Conservation (phyloP, 2,888 invertebrate genomes). For the Meta bourneti region DNA sequence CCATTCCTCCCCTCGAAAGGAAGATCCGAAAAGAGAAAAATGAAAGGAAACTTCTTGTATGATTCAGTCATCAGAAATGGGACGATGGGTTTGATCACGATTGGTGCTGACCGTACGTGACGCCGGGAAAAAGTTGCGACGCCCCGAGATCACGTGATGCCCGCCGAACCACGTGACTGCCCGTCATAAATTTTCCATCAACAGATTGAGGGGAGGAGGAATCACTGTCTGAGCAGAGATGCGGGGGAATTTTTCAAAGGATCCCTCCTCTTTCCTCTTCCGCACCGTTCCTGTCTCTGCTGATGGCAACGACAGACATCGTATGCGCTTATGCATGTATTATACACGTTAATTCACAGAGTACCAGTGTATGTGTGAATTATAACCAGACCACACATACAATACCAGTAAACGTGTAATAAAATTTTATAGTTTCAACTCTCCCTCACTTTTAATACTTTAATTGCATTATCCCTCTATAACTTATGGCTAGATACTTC, state of each 20-base stretch:
- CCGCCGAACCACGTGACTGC: conserved; percentile 48
- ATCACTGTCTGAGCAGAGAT: conserved; percentile 29
- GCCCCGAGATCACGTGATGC: conserved; percentile 51
- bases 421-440: too few species aligned
- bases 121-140: conserved; percentile 15
- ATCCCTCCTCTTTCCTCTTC: not conserved
- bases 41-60: conserved; percentile 23
- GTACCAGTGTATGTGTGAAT: too few species aligned
- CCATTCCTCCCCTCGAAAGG: not conserved
- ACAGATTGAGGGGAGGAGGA: conserved; percentile 60
- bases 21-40: not conserved
- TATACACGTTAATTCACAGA: too few species aligned
- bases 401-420: too few species aligned
- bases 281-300: too few species aligned
- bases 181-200: conserved; percentile 68
- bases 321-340: too few species aligned
- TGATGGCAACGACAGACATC: too few species aligned
- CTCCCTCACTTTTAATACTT: too few species aligned
- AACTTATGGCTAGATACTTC: too few species aligned
- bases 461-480: too few species aligned
- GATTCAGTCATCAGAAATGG: conserved; percentile 56
- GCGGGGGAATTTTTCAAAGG: conserved; percentile 40
- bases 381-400: too few species aligned
- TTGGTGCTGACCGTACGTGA: conserved; percentile 35
- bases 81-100: conserved; percentile 49